Evolutionary conservation across 2,888 invertebrate species (phyloP).

Genomic region (Poecilus cupreus): DNA sequence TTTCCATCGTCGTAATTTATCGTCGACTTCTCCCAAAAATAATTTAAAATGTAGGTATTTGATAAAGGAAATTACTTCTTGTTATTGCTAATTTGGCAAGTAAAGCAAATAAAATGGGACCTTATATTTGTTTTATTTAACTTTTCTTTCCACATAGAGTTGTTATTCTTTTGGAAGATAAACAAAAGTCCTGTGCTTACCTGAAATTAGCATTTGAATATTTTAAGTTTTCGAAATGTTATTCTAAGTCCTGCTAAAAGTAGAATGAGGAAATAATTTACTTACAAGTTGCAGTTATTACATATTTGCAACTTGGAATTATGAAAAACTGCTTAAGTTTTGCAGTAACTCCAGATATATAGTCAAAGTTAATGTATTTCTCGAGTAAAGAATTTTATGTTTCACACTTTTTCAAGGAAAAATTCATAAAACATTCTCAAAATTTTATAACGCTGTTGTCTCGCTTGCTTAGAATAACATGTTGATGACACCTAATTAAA

Average conservation of each 20-base stretch:
- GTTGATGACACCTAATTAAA: too few species aligned
- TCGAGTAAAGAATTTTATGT: background rate
- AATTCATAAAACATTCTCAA: background rate
- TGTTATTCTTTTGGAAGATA: background rate
- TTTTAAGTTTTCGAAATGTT: background rate
- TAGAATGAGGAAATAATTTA: slow-evolving; percentile 9
- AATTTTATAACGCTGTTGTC: background rate
- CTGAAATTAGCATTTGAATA: slow-evolving; percentile 14
- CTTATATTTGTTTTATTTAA: background rate
- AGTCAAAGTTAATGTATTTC: background rate
- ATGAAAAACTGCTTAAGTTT: background rate
- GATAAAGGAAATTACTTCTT: too few species aligned
- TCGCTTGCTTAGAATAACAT: background rate
- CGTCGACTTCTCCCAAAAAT: too few species aligned
- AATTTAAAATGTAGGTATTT: too few species aligned
- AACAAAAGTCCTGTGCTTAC: background rate
- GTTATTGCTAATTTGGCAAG: too few species aligned
- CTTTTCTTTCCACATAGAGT: background rate
- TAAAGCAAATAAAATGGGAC: too few species aligned
- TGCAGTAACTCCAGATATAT: background rate
- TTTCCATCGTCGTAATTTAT: too few species aligned
- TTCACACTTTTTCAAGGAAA: too few species aligned
- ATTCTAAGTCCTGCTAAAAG: background rate
- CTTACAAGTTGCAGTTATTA: slow-evolving; percentile 11
- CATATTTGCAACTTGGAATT: background rate